Base-by-base conservation (phyloP, 2,113 vertebrate species). In the Mus musculus region DNA sequence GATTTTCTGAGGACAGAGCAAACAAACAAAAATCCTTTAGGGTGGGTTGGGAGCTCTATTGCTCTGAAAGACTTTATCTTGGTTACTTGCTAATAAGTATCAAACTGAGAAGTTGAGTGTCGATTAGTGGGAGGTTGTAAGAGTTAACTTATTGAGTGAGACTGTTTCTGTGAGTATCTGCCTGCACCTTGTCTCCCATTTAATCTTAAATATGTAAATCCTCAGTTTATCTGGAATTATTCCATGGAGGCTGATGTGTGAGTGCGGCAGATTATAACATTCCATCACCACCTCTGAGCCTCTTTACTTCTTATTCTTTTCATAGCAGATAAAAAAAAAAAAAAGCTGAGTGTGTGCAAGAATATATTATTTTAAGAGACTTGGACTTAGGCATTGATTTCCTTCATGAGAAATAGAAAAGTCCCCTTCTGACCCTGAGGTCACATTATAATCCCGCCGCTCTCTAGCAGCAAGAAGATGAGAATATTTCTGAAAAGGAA, bases 131-230 rank as follows among this genome's bases (percentile, higher is more conserved):
- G 88, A 98, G 97, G 97, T 98, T 98, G 98, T 91, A 98, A 97
- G 98, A 98, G 98, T 98, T 98, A 98, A 98, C 98, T 98, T 97
- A 85, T 90, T 90, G 95, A 93, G 46, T 98, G 98, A 98, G 98
- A 98, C 98, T 97, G 95, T 98, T 98, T 97, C 97, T 97, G 67
- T 98, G 96, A 99, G 98, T 98, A 97, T 97, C 97, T 96, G 97
- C 96, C 97, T 20, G 19, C 93, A 95, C 97, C 98, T 97, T 97
- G 98, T 96, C 97, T 97, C 95, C 97, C 96, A 96, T 98, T 99
- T 99, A 98, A 99, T 99, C 98, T 99, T 99, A 99, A 98, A 98
- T 99, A 99, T 99, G 98, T 98, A 99, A 99, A 99, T 99, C 99
- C 99, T 98, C 98, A 98, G 98, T 99, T 99, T 98, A 99, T 99